These are phyloP conservation scores for Prinia subflava DNA, from an alignment of 2,113 vertebrate genomes.

Conservation along the genomic window DNA sequence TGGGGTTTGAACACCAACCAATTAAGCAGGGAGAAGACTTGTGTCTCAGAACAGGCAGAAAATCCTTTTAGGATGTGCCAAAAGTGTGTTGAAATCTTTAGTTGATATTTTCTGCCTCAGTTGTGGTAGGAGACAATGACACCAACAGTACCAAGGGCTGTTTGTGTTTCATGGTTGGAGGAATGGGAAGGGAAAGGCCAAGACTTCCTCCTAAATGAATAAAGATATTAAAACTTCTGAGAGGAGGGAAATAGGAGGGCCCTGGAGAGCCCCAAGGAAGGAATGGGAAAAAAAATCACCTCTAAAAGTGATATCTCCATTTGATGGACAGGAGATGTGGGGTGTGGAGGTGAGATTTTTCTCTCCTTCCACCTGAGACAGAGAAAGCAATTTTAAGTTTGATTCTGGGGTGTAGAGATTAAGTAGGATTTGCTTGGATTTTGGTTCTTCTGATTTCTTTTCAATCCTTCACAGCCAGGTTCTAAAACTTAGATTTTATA, in stretches of 20 bases:
- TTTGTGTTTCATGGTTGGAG: background rate
- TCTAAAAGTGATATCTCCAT: background rate
- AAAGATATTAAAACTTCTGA: background rate
- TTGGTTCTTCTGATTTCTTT: background rate
- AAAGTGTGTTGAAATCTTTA: background rate
- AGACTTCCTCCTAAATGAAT: background rate
- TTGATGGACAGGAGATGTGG: background rate
- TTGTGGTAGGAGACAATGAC: background rate
- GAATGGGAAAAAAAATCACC: background rate
- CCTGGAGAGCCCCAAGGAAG: background rate
- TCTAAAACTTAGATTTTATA: background rate
- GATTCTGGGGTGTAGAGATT: background rate
- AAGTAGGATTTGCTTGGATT: background rate
- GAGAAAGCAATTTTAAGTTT: background rate
- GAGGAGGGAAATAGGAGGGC: background rate
- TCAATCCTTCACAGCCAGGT: background rate
- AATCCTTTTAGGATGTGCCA: background rate
- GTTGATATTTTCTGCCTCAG: background rate
- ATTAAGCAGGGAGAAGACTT: background rate
- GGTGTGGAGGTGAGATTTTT: background rate
- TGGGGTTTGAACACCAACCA: background rate
- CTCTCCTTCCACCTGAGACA: background rate
- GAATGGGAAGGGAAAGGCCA: background rate
- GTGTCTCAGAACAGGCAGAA: background rate
- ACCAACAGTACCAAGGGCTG: background rate